Evolutionary conservation across 2,113 vertebrate genomes (phyloP).

Genomic region (Aythya baeri): DNA sequence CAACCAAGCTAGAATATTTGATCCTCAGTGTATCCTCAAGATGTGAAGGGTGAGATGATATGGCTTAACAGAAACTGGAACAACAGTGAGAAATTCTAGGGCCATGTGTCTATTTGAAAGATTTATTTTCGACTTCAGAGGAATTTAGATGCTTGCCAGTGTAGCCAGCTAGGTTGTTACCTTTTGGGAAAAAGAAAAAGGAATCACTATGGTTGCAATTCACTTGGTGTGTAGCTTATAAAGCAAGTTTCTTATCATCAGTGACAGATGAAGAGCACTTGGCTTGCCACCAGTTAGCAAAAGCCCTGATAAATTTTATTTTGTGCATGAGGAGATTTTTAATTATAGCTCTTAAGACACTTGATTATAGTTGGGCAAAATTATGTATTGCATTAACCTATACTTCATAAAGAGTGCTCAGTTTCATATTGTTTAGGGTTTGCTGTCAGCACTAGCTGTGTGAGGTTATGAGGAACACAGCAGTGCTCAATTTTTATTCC

Average conservation of each 20-base stretch:
- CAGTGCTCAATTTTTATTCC: background rate
- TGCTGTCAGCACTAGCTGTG: background rate
- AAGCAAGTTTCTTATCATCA: background rate
- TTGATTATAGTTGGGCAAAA: background rate
- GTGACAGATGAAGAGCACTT: background rate
- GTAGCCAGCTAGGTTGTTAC: background rate
- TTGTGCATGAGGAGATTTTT: background rate
- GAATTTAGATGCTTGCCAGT: background rate
- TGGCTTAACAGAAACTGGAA: constrained; percentile 6
- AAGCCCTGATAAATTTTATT: background rate
- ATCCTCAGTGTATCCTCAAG: background rate
- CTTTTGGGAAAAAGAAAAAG: background rate
- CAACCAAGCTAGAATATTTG: background rate
- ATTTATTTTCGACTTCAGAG: background rate
- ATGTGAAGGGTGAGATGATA: background rate
- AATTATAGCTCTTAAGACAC: background rate
- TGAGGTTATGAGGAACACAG: too few relatives aligned
- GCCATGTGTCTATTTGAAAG: background rate
- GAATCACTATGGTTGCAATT: background rate
- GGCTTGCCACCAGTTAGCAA: background rate
- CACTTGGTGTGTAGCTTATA: background rate
- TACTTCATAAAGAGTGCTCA: background rate
- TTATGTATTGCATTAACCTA: background rate
- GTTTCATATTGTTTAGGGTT: background rate
- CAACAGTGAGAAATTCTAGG: constrained; percentile 25